phyloP scores from a whole-genome alignment of 2,797 vertebrate species.

The Hydrocynus forskahlii region DNA sequence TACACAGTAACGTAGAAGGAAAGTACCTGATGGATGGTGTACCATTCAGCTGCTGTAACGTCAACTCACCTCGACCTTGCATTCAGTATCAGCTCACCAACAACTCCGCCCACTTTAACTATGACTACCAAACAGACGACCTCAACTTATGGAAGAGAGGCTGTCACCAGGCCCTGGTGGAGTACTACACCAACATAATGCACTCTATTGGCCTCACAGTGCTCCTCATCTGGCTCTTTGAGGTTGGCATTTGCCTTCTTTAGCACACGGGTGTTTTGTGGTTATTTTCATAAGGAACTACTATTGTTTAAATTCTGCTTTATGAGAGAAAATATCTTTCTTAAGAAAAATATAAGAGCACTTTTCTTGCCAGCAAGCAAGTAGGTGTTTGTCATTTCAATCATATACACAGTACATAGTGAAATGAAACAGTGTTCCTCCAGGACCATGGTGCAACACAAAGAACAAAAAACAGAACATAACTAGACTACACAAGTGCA shows the following conservation, averaged over 20 bases:
- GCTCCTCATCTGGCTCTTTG: conserved; percentile 89
- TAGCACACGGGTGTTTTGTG: not conserved
- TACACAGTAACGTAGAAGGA: conserved; percentile 87
- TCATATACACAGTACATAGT: too few species aligned
- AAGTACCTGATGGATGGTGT: conserved; percentile 87
- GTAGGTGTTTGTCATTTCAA: too few species aligned
- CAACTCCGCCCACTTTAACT: conserved; percentile 90
- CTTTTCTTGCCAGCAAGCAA: not conserved
- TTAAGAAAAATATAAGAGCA: not conserved
- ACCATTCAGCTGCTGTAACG: conserved; percentile 93
- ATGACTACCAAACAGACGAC: conserved; percentile 84
- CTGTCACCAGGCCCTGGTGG: conserved; percentile 85
- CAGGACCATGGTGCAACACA: too few species aligned
- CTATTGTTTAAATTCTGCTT: not conserved
- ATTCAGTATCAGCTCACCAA: conserved; percentile 90
- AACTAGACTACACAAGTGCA: too few species aligned
- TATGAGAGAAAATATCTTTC: not conserved
- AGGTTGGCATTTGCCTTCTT: conserved; percentile 75
- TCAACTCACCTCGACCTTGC: conserved; percentile 87
- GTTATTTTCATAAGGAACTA: not conserved
- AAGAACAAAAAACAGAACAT: too few species aligned
- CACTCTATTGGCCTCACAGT: conserved; percentile 85
- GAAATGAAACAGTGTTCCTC: too few species aligned
- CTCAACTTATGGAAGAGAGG: conserved; percentile 89
- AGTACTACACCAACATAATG: conserved; percentile 86